Evolutionary conservation across 92 coral and sea anemone genomes (phyloP), one percentile per base, ranked within the genome.

Genomic region (Porites evermanni): DNA sequence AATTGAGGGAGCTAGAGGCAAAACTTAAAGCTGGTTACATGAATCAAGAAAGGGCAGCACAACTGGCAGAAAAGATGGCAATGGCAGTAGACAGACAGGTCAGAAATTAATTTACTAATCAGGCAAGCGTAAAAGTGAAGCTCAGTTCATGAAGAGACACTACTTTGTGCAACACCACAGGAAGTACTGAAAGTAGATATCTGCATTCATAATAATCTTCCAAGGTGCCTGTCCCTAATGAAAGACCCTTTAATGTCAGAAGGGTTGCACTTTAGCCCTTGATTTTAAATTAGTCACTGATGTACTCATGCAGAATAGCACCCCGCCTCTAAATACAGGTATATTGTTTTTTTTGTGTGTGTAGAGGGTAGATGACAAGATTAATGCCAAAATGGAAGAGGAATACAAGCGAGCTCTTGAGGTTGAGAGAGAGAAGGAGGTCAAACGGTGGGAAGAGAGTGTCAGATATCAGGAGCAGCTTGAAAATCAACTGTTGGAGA

Each of bases 1-100:
- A 97, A 80, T 87, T 97, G 71, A 88, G 98, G 65, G 99, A 97
- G 73, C 97, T 97, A 52, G 98, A 97, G 77, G 95, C 95, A 58
- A 97, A 97, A 75, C 88, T 97, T 32, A 97, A 97, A 73, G 94
- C 97, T 75, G 99, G 99, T 5, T 97, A 93, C 90, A 97, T 95
- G 98, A 97, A 95, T 81, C 86, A 95, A 51, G 99, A 95, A 66
- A 79, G 99, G 65, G 94, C 95, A 80, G 99, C 99, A 44, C 99
- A 97, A 74, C 87, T 93, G 58, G 93, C 95, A 3, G 99, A 97
- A 77, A 95, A 89, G 86, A 61, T 11, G 20, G 94, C 89, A 32
- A 91, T 95, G 92, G 93, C 81, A 47, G 69, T 93, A 16, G 97
- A 95, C 26, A 88, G 79, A 38, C 82, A 90, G 98, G 99, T 95